phyloP scores from a whole-genome alignment of 2,888 invertebrate species.

The Pegoplata infirma region DNA sequence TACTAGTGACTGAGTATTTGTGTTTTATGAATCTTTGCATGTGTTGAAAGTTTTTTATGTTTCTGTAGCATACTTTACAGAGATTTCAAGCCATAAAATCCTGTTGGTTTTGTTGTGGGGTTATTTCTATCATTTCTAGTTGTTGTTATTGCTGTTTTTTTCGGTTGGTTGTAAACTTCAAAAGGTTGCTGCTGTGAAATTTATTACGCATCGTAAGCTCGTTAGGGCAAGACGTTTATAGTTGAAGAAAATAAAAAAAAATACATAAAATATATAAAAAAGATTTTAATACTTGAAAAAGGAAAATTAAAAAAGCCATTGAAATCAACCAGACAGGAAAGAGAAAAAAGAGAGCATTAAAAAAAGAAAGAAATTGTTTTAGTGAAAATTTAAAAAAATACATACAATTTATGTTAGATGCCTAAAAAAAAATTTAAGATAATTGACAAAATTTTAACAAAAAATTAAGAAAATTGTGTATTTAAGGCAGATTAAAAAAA shows the following conservation, averaged over 20 bases:
- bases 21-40: background rate
- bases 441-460: too few relatives aligned
- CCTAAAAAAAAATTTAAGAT: too few relatives aligned
- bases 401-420: too few relatives aligned
- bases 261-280: background rate
- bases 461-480: too few relatives aligned
- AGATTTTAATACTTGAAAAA: conserved; percentile 17
- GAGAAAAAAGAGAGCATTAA: background rate
- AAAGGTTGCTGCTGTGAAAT: conserved; percentile 66
- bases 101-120: conserved; percentile 30
- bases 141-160: conserved; percentile 21
- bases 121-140: conserved; percentile 26
- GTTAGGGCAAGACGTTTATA: conserved; percentile 42
- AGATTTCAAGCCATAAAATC: conserved; percentile 56
- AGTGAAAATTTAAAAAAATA: background rate
- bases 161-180: conserved; percentile 40
- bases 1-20: too few relatives aligned
- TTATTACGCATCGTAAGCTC: conserved; percentile 67
- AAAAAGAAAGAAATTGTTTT: background rate
- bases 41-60: conserved; percentile 14
- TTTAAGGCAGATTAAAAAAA: too few relatives aligned
- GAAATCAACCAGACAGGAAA: background rate
- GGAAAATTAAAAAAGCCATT: background rate
- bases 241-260: too few relatives aligned
- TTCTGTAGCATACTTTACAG: conserved; percentile 52